Evolutionary conservation across 2,888 invertebrate species (phyloP).

Genomic region (Lithodes maja): DNA sequence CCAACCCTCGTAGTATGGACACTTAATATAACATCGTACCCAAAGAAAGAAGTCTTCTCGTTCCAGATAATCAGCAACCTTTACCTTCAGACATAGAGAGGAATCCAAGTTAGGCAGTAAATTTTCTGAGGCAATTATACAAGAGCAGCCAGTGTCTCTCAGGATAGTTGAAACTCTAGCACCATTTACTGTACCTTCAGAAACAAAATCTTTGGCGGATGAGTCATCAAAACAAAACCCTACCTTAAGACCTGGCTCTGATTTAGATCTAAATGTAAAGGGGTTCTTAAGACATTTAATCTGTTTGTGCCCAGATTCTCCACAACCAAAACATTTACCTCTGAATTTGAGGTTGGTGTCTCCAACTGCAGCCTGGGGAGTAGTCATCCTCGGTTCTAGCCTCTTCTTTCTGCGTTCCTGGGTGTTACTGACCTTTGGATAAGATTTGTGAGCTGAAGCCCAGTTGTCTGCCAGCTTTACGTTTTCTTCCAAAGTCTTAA

Average conservation of each 20-base stretch:
- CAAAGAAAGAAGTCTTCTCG: conserved; percentile 9
- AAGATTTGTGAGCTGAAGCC: conserved; percentile 23
- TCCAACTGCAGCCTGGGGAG: background rate
- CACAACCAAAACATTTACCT: conserved; percentile 17
- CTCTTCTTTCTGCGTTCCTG: background rate
- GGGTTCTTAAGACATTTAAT: conserved; percentile 12
- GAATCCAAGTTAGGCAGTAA: conserved; percentile 2
- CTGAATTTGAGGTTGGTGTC: background rate
- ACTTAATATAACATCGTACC: conserved; percentile 20
- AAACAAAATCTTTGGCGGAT: background rate
- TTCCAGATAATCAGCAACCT: conserved; percentile 19
- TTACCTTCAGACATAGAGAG: background rate
- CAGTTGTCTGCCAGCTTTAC: conserved; percentile 21
- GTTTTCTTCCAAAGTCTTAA: background rate
- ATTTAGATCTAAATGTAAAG: background rate
- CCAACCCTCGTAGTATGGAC: conserved; percentile 32
- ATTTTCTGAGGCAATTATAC: conserved; percentile 25
- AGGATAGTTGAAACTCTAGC: background rate
- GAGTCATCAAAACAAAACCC: conserved; percentile 1
- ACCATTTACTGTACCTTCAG: conserved; percentile 20
- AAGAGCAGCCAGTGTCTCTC: conserved; percentile 15
- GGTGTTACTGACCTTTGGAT: background rate
- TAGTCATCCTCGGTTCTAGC: background rate
- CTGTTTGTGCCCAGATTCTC: conserved; percentile 3
- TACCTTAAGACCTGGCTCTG: background rate